These are phyloP conservation scores for Venturia canescens DNA, from an alignment of 1,140 invertebrate species.

Conservation along the genomic window DNA sequence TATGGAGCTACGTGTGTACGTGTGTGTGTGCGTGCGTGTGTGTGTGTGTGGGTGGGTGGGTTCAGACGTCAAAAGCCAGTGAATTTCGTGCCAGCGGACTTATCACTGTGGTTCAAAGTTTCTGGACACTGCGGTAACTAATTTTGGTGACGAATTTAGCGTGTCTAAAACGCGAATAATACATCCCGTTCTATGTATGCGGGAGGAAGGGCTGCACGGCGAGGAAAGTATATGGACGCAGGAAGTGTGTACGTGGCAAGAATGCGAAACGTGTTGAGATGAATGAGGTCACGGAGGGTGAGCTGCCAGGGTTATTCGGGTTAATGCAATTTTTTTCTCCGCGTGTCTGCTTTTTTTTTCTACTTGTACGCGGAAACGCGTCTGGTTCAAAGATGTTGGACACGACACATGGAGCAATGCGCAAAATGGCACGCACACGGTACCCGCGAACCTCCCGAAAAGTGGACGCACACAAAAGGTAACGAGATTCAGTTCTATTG, in stretches of 20 bases:
- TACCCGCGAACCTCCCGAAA: neutral
- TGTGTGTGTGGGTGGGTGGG: no score
- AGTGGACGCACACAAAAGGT: neutral
- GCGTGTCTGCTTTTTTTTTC: neutral
- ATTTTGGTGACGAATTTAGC: neutral
- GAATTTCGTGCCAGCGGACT: neutral
- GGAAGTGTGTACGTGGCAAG: neutral
- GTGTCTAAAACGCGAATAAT: neutral
- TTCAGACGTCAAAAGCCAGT: neutral
- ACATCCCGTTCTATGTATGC: neutral
- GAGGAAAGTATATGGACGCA: neutral
- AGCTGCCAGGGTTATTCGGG: neutral
- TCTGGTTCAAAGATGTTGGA: neutral
- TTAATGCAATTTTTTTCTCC: slow-evolving; percentile 1
- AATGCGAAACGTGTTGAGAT: neutral
- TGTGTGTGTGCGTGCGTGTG: no score
- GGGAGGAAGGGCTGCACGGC: neutral
- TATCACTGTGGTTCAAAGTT: neutral
- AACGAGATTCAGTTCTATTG: neutral
- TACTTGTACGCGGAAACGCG: neutral
- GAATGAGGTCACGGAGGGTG: neutral
- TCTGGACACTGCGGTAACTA: neutral
- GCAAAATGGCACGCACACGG: neutral
- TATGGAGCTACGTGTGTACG: neutral
- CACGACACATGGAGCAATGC: neutral